Base-by-base conservation (phyloP, 2,113 vertebrate genomes). In the Amphiprion percula region DNA sequence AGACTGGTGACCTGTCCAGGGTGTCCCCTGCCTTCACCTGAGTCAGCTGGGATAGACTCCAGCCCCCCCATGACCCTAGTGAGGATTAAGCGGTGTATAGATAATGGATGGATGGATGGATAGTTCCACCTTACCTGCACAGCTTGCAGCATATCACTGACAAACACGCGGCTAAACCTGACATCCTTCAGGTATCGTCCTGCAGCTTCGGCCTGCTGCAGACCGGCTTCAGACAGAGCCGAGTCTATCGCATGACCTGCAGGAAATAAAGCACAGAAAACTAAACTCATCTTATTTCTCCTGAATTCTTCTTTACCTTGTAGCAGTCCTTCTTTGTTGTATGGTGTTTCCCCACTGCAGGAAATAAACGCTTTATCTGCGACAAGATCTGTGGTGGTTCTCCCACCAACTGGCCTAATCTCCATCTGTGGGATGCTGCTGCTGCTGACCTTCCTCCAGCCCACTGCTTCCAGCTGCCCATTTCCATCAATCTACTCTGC, bases 251-350 rank as follows among this genome's bases (percentile, higher is more conserved):
- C 94, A 88, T 99, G 98, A 28, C 97, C 98, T 98, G 85, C 1
- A 1, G 0, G n/a, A 23, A 23, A 10, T 46, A 17, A 46, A 28
- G 68, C 0, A 17, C 10, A 50, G 3, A 55, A 16, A 26, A 12
- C 7, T 4, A 4, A 30, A 30, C 30, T 30, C 0, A 24, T 56
- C 8, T 53, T 12, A 30, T 39, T 52, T 10, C 37, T 46, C n/a
- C 24, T 5, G 1, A 54, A 0, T 30, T 1, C 17, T 28, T 58
- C 15, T 17, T 0, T 87, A 99, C 97, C 98, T 98, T 99, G 98
- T 12, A 99, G 81, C 74, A 98, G 88, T 78, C 97, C 97, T 77
- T 97, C 95, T 94, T 96, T 98, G 89, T 99, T 99, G 92, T 94
- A 96, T 72, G 93, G 95, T 3, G 97, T 99, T 94, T 99, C 97